Percentiles rank a stretch among this genome's conserved stretches.
These are phyloP conservation scores for Montifringilla adamsi DNA, from an alignment of 2,113 vertebrate genomes.

Conservation along the genomic window DNA sequence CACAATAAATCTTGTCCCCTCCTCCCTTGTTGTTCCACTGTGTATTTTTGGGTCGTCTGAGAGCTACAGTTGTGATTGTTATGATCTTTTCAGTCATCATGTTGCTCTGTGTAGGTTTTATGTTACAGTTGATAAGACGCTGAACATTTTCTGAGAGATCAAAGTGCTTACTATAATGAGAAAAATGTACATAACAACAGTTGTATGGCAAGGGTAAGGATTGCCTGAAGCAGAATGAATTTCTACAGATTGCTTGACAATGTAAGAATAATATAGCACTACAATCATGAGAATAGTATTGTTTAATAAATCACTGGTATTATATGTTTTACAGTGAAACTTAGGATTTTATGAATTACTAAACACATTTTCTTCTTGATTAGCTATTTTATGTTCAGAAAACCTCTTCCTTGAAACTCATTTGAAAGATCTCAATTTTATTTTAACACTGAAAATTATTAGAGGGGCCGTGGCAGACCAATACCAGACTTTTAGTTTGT, in stretches of 20 bases:
- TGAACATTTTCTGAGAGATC: conserved; percentile 30
- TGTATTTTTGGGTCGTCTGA: background rate
- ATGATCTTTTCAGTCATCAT: background rate
- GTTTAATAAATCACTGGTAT: conserved; percentile 23
- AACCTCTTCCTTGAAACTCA: background rate
- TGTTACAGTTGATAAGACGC: conserved; percentile 12
- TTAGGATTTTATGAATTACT: background rate
- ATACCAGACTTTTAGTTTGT: background rate
- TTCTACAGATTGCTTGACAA: conserved; percentile 21
- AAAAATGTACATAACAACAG: background rate
- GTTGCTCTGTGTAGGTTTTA: background rate
- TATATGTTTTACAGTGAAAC: background rate
- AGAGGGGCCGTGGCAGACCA: background rate
- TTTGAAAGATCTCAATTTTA: background rate
- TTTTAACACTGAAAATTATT: background rate
- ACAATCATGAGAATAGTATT: conserved; percentile 3
- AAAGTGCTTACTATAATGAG: conserved; percentile 34
- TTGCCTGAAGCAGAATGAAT: conserved; percentile 40
- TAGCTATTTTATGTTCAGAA: conserved; percentile 24
- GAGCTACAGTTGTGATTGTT: background rate
- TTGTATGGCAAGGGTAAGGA: conserved; percentile 10
- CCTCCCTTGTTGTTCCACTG: background rate
- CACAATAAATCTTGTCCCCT: background rate
- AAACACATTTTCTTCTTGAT: conserved; percentile 2
- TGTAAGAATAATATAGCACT: conserved; percentile 4